Evolutionary conservation across 2,888 invertebrate genomes (phyloP).

Genomic region (Volucella zonaria): DNA sequence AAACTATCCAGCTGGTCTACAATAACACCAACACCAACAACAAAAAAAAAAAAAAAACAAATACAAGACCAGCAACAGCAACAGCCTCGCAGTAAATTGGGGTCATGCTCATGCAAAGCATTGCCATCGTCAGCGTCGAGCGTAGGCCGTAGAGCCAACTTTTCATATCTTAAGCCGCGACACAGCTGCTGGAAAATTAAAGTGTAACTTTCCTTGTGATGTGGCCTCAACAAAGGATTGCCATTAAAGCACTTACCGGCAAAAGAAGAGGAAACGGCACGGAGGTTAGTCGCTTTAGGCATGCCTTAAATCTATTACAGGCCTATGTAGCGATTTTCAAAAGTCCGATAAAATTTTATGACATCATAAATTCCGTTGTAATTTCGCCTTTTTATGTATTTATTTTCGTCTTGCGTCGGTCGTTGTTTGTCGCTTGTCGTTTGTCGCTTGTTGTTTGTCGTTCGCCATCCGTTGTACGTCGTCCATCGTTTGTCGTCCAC

Average conservation of each 20-base stretch:
- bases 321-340: conserved; percentile 68
- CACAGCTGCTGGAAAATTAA: conserved; percentile 38
- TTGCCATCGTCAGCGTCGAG: conserved; percentile 20
- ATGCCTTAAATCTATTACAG: conserved; percentile 68
- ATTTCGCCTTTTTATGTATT: conserved; percentile 57
- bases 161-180: conserved; percentile 31
- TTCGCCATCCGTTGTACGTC: background rate
- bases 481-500: no score
- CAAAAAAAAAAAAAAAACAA: background rate
- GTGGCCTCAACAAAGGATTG: conserved; percentile 38
- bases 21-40: background rate
- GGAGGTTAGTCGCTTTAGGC: conserved; percentile 15
- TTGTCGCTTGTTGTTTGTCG: background rate
- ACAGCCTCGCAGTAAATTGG: conserved; percentile 12
- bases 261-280: conserved; percentile 7
- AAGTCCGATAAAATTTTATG: conserved; percentile 74
- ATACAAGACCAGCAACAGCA: conserved; percentile 43
- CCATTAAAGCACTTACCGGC: conserved; percentile 21
- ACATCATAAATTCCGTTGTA: conserved; percentile 68
- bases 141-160: conserved; percentile 39
- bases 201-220: conserved; percentile 40
- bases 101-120: conserved; percentile 52
- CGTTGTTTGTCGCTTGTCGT: background rate
- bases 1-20: conserved; percentile 57
- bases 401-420: conserved; percentile 26